Evolutionary conservation across 2,888 invertebrate genomes (phyloP).

Genomic region (Coecobrya sp.): DNA sequence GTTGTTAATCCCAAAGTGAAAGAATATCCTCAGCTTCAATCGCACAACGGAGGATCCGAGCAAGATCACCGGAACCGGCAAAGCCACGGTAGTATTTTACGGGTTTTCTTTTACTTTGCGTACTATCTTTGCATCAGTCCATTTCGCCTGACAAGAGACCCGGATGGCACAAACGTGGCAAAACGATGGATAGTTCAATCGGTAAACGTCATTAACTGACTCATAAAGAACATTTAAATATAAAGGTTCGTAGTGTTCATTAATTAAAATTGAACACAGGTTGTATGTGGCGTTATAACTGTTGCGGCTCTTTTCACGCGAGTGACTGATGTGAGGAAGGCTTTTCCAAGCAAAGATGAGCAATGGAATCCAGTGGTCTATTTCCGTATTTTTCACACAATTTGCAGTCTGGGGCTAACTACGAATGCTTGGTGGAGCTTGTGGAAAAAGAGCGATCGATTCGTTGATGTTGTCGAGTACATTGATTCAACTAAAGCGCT

Average conservation of each 20-base stretch:
- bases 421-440: constrained; percentile 70
- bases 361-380: constrained; percentile 74
- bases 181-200: constrained; percentile 62
- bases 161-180: constrained; percentile 48
- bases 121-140: constrained; percentile 66
- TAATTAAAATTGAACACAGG: constrained; percentile 1
- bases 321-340: constrained; percentile 63
- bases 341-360: constrained; percentile 45
- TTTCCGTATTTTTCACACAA: constrained; percentile 64
- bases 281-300: constrained; percentile 31
- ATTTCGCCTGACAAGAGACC: constrained; percentile 50
- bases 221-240: background rate
- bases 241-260: background rate
- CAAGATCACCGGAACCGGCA: background rate
- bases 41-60: background rate
- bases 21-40: constrained; percentile 29
- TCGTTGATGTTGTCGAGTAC: constrained; percentile 67
- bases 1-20: constrained; percentile 62
- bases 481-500: constrained; percentile 54
- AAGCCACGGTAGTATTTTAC: constrained; percentile 51
- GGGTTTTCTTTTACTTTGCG: constrained; percentile 57
- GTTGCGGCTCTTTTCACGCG: constrained; percentile 56
- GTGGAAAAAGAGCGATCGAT: constrained; percentile 60
- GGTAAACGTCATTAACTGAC: constrained; percentile 14
- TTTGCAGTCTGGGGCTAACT: constrained; percentile 62